phyloP scores from a whole-genome alignment of 2,113 vertebrate genomes.

The cattle (Bos taurus) region DNA sequence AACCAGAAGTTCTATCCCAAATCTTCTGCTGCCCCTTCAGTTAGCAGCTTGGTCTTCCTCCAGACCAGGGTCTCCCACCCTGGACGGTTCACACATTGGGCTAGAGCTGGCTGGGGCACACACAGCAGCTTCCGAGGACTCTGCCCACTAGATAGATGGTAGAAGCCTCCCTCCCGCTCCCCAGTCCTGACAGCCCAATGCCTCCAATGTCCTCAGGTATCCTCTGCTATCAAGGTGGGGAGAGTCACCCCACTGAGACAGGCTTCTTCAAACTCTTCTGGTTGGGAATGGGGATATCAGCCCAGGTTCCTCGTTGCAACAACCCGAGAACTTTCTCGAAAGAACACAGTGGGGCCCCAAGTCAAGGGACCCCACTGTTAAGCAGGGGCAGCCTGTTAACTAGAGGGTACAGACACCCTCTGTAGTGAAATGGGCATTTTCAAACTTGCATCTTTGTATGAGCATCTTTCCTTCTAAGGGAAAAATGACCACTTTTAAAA shows the following conservation, averaged over 20 bases:
- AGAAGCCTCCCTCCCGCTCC: neutral
- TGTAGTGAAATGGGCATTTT: neutral
- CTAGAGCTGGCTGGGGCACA: fast-evolving
- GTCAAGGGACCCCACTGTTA: too few relatives aligned
- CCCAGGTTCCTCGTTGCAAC: fast-evolving
- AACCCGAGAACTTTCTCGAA: fast-evolving
- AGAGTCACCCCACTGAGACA: fast-evolving
- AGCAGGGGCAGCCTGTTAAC: fast-evolving
- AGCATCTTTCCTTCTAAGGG: neutral
- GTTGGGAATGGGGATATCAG: fast-evolving
- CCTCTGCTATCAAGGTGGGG: fast-evolving
- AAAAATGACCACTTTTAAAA: neutral
- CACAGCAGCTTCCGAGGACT: fast-evolving
- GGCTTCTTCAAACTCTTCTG: fast-evolving
- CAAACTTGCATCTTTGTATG: fast-evolving
- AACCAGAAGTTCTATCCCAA: fast-evolving
- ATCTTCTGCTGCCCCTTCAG: fast-evolving
- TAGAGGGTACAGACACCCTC: too few relatives aligned
- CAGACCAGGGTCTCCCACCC: fast-evolving
- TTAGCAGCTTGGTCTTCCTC: fast-evolving
- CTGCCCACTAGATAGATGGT: fast-evolving
- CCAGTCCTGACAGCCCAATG: too few relatives aligned
- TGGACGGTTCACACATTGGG: fast-evolving
- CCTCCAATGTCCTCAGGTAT: neutral
- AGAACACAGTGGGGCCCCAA: fast-evolving